These are phyloP conservation scores for Telmatochromis brichardi DNA, from an alignment of 2,113 vertebrate genomes.

Conservation along the genomic window DNA sequence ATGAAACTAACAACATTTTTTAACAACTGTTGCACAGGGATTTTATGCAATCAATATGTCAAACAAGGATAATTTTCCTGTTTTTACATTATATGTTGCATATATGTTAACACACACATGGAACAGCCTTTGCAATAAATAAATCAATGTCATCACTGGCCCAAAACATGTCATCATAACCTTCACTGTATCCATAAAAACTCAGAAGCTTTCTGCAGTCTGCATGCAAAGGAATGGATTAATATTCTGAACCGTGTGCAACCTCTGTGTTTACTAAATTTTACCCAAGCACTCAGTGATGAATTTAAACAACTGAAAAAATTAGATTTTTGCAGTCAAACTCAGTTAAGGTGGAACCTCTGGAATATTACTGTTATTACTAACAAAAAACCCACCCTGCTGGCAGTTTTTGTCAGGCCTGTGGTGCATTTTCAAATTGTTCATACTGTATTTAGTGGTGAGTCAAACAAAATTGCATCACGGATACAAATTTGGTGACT, in stretches of 20 bases:
- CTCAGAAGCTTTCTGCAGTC: background rate
- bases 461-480: background rate
- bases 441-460: background rate
- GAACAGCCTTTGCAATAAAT: background rate
- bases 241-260: background rate
- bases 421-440: background rate
- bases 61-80: background rate
- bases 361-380: background rate
- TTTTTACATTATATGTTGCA: background rate
- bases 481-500: background rate
- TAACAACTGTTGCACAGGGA: conserved; percentile 2
- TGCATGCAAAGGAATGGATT: background rate
- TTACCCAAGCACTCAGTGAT: background rate
- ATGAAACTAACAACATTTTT: background rate
- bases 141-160: conserved; percentile 12
- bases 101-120: background rate
- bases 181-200: background rate
- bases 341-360: background rate
- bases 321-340: background rate
- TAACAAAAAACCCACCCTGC: background rate
- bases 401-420: background rate
- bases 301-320: background rate
- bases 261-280: background rate
- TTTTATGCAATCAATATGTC: background rate
- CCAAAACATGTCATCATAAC: conserved; percentile 11